Evolutionary conservation across 2,888 invertebrate species (phyloP).

Genomic region (Rhingia rostrata): DNA sequence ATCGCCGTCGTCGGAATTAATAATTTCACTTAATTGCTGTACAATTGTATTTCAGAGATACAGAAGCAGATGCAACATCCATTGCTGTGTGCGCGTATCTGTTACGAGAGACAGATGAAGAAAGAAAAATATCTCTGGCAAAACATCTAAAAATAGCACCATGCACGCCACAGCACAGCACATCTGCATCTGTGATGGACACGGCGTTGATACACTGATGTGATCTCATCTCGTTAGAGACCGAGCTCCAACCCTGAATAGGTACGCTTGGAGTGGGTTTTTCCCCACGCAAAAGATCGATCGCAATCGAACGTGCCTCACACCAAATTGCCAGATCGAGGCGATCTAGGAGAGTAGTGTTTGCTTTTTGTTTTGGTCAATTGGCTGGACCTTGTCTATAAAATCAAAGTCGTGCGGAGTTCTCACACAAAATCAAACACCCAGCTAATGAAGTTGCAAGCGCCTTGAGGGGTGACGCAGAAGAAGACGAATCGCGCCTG

Average conservation of each 20-base stretch:
- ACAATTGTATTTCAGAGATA: slow-evolving; percentile 24
- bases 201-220: not conserved
- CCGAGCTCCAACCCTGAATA: not conserved
- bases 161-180: not conserved
- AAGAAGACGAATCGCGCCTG: not conserved
- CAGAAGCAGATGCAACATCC: slow-evolving; percentile 28
- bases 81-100: not conserved
- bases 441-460: not conserved
- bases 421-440: slow-evolving; percentile 1
- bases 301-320: slow-evolving; percentile 12
- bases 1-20: slow-evolving; percentile 18
- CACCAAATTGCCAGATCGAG: slow-evolving; percentile 28
- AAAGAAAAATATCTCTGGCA: not conserved
- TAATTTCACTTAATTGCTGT: slow-evolving; percentile 39
- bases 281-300: slow-evolving; percentile 6
- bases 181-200: slow-evolving; percentile 22
- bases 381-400: slow-evolving; percentile 1
- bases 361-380: slow-evolving; percentile 22
- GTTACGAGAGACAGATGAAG: not conserved
- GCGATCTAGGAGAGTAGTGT: not conserved
- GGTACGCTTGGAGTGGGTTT: too few relatives aligned
- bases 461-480: not conserved
- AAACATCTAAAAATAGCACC: slow-evolving; percentile 34
- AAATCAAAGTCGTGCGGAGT: not conserved
- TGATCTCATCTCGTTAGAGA: slow-evolving; percentile 45